Evolutionary conservation across 2,888 invertebrate species (phyloP), one percentile per base, ranked within the genome.

Genomic region (Nomada goodeniana): DNA sequence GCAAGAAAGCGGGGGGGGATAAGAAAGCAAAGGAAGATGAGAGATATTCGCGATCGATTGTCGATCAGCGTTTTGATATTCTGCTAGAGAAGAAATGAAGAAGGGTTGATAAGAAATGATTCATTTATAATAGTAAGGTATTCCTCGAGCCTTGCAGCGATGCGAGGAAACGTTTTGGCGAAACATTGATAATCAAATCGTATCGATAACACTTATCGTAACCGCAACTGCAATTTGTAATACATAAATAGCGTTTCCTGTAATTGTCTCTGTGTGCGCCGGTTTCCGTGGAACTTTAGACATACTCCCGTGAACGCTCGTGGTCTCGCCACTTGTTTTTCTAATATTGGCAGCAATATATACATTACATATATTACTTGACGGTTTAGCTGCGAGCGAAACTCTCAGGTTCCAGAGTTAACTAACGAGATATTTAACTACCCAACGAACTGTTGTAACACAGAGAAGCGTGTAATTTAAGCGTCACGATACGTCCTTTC

Each of bases 171-270:
- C 86, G 88, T 90, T 88, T 82, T 63, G 67, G 69, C 79, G 76
- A 82, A 64, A 83, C 78, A 68, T 70, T 81, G 81, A 88, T 88
- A 86, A 86, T 88, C 85, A 88, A 88, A 88, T 82, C 60, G 68
- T 73, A 80, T 57, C 76, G 82, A 65, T 72, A 79, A 76, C 74
- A 69, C 29, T 70, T 68, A 63, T 73, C 70, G 79, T 63, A 73
- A 73, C 67, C 42, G 70, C 72, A 52, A 55, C 42, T 53, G 26
- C 69, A 73, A 78, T 75, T 69, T 42, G 52, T 53, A 74, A 75
- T 26, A n/a, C 47, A 52, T 47, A 42, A 59, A 69, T 20, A 52
- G 20, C 15, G 44, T 69, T 69, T 60, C 53, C 26, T 36, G 57
- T 67, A 20, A 65, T 44, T 29, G 47, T 15, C 23, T 57, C n/a